Evolutionary conservation across 2,888 invertebrate species (phyloP), one percentile per base, ranked within the genome.

Genomic region (Chymomyza amoena): DNA sequence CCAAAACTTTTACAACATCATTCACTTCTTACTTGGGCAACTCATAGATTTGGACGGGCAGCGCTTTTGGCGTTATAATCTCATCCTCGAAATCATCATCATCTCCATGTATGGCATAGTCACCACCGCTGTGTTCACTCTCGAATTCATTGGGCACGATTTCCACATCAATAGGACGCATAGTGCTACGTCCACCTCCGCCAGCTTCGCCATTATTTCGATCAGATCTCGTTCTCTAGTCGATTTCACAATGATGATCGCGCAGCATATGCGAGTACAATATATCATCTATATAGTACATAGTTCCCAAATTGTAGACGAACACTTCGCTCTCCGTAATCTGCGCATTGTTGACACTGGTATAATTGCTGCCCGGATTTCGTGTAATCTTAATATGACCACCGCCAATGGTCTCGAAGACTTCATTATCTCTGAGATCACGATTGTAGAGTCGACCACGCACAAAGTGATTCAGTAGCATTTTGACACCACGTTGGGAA

Each of bases 291-390:
- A 94, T 92, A 83, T 93, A 94, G 89, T 93, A 94, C 94, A 94
- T 94, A 69, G 94, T 94, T 60, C 94, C 94, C 78, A 94, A 89
- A 88, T 94, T 94, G 89, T 94, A 94, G 52, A 94, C 94, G 83
- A 94, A 94, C 25, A 94, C 93, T 89, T 94, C 94, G 79, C 93
- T 93, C 88, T 94, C 93, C 20, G 93, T 92, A 54, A 94, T 93
- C 76, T 92, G 92, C 15, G 93, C 94, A 74, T 93, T 93, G 82
- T 94, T 94, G 6, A 94, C 92, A 66, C 89, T 88, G 51, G 92
- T 92, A 68, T 92, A 92, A 77, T 93, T 93, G 73, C 90, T 91
- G 59, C 90, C 88, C 13, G 89, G 89, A 77, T 91, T 90, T 50
- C 93, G 91, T 50, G 91, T 91, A 59, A 94, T 92, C 76, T 92